Evolutionary conservation across 2,888 invertebrate species (phyloP).

Genomic region (Lasioglossum vierecki): DNA sequence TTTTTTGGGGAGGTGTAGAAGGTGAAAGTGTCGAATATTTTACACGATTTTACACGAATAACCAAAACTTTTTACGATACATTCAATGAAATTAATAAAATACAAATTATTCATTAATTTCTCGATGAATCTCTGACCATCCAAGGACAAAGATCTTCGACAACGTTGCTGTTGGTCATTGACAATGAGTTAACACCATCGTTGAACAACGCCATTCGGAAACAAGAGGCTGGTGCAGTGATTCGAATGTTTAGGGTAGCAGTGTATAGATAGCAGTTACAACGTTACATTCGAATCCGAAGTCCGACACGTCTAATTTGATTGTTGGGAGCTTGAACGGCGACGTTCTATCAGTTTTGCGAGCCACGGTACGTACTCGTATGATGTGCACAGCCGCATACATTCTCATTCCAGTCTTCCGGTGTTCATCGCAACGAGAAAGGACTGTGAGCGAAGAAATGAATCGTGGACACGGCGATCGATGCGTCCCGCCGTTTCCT

Average conservation of each 20-base stretch:
- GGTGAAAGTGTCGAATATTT: too few species aligned
- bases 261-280: not conserved
- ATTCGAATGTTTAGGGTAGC: not conserved
- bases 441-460: slow-evolving; percentile 24
- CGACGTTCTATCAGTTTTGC: not conserved
- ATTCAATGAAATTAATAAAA: too few species aligned
- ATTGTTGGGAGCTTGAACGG: not conserved
- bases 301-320: not conserved
- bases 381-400: not conserved
- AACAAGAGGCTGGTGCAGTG: not conserved
- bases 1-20: not conserved
- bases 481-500: not conserved
- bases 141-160: too few species aligned
- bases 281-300: not conserved
- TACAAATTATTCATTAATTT: too few species aligned
- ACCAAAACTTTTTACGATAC: too few species aligned
- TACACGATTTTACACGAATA: too few species aligned
- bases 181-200: not conserved
- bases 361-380: not conserved
- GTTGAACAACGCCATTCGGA: not conserved
- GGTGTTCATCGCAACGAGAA: not conserved
- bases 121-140: too few species aligned
- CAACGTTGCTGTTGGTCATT: not conserved
- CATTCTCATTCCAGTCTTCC: slow-evolving; percentile 2
- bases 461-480: slow-evolving; percentile 35